Conservation (phyloP, 2,113 vertebrate species). For the Saccopteryx leptura region DNA sequence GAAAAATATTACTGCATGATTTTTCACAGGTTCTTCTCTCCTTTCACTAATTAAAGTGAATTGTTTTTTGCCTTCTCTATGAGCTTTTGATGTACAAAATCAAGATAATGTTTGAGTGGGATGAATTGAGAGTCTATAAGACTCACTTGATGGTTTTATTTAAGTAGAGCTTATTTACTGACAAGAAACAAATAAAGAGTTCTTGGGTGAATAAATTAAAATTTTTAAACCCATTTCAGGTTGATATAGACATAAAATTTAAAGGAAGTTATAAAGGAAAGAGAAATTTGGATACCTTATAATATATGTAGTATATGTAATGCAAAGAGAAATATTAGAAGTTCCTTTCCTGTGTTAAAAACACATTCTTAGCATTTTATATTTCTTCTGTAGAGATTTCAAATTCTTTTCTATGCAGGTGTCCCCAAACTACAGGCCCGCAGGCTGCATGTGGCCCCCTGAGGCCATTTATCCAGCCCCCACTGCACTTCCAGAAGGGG, state of each 20-base stretch:
- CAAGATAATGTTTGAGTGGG: constrained; percentile 10
- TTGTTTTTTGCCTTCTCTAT: background rate
- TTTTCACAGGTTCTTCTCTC: background rate
- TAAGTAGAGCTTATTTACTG: background rate
- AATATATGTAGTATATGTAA: background rate
- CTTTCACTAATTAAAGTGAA: background rate
- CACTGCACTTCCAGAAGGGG: too few species aligned
- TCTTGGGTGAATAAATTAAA: background rate
- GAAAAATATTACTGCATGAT: background rate
- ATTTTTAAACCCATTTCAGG: background rate
- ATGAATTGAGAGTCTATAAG: background rate
- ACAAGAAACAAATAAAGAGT: background rate
- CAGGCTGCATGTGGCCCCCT: too few species aligned
- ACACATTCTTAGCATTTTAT: constrained; percentile 8
- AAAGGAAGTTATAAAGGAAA: background rate
- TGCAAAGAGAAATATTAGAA: constrained; percentile 15
- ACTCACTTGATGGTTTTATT: constrained; percentile 14
- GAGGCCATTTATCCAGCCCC: too few species aligned
- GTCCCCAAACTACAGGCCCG: too few species aligned
- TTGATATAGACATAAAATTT: background rate
- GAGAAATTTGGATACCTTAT: background rate
- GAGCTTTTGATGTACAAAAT: constrained; percentile 4
- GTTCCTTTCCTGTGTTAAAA: constrained; percentile 25
- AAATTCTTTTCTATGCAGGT: background rate
- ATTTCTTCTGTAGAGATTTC: background rate